Evolutionary conservation across 2,888 invertebrate genomes (phyloP), one percentile per base, ranked within the genome.

Genomic region (Brenthis daphne): DNA sequence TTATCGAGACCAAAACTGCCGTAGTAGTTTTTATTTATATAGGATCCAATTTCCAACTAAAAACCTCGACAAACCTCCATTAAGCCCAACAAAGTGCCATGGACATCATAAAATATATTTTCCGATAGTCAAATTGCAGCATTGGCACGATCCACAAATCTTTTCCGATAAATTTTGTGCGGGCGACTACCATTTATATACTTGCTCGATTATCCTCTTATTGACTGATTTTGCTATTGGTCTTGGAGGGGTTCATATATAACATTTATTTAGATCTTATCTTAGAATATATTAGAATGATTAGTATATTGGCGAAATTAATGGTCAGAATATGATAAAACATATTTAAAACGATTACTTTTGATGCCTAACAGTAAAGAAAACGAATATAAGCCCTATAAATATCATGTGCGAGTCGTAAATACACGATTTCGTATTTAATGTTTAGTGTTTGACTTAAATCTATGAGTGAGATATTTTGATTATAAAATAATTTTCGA

Each of bases 61-160:
- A 84, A 82, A 76, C 75, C 73, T 71, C 75, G 76, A 72, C 78
- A 81, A 81, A 81, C 81, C 80, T 73, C 83, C 81, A 84, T 87
- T 88, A 87, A 87, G 80, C 79, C 79, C 81, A 82, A 85, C 86
- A 86, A 86, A 89, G 84, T 85, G 82, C 85, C 79, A 76, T 81
- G 82, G 83, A 86, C 82, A 85, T 87, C 87, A 88, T 89, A 89
- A 89, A 89, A 90, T 89, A 88, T 90, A 88, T 89, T 89, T 90
- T 83, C 86, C 87, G 87, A 89, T 89, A 90, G 86, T 85, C 87
- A 89, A 90, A 90, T 90, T 90, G 89, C 89, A 83, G 87, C 85
- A 86, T 86, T 85, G 86, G 85, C 85, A 79, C 77, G 75, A 82
- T 79, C 82, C 84, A 88, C 88, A 89, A 88, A 89, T 89, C 88